Percentiles rank a stretch among this genome's conserved stretches.
Evolutionary conservation across 2,113 vertebrate genomes (phyloP).

Genomic region (Reinhardtius hippoglossoides): DNA sequence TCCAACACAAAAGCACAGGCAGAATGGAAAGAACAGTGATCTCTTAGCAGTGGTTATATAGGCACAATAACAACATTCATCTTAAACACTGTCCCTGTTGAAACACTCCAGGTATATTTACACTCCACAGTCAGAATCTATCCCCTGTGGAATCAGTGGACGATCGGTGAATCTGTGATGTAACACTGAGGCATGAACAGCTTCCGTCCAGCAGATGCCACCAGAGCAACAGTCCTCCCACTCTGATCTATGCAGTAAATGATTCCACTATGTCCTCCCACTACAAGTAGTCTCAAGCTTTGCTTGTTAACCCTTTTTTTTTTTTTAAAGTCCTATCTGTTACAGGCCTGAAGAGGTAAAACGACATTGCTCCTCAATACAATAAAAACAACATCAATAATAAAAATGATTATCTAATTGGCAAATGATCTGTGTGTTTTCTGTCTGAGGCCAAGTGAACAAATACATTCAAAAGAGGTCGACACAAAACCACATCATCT

Average conservation of each 20-base stretch:
- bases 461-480: too few species aligned
- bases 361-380: too few species aligned
- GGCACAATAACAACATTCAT: not conserved
- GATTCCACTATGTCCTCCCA: not conserved
- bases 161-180: not conserved
- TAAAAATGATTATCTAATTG: too few species aligned
- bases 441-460: too few species aligned
- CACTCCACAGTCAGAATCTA: not conserved
- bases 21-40: not conserved
- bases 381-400: too few species aligned
- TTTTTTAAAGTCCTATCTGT: too few species aligned
- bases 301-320: too few species aligned
- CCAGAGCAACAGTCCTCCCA: conserved; percentile 4
- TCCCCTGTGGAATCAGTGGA: not conserved
- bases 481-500: not conserved
- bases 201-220: conserved; percentile 43
- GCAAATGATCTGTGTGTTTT: too few species aligned
- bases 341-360: too few species aligned
- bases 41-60: not conserved
- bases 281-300: too few species aligned
- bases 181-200: not conserved
- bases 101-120: not conserved
- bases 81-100: not conserved
- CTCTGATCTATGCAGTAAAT: too few species aligned
- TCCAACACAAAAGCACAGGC: conserved; percentile 17